A percentile compares a stretch with the other conserved stretches of the same genome.
phyloP scores from a whole-genome alignment of 2,113 vertebrate genomes.

The Panthera leo region DNA sequence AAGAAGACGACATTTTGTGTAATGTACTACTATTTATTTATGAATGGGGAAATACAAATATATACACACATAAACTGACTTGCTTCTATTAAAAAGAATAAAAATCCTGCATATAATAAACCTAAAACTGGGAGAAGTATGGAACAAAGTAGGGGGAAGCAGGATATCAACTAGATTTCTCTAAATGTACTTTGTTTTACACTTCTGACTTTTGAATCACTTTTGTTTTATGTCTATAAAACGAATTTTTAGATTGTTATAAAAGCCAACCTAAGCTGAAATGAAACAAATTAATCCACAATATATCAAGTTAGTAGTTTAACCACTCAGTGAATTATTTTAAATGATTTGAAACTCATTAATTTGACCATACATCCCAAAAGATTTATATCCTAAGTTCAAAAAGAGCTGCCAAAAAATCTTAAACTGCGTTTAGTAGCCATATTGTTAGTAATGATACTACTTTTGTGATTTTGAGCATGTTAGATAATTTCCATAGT shows the following conservation, averaged over 20 bases:
- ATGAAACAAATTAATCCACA: not conserved
- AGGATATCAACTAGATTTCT: not conserved
- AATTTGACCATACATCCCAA: not conserved
- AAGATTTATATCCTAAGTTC: not conserved
- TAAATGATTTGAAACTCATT: not conserved
- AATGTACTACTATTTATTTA: not conserved
- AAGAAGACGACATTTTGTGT: not conserved
- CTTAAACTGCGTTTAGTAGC: not conserved
- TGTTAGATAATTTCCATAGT: not conserved
- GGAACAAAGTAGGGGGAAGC: not conserved
- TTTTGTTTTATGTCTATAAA: not conserved
- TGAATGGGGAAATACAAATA: not conserved
- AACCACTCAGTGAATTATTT: not conserved
- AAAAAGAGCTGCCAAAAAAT: constrained; percentile 5
- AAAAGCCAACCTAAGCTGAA: not conserved
- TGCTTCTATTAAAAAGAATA: not conserved
- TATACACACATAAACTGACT: not conserved
- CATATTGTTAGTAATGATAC: not conserved
- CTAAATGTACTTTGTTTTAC: not conserved
- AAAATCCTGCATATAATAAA: not conserved
- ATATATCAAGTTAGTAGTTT: not conserved
- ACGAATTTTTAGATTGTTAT: not conserved
- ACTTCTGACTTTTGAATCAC: not conserved
- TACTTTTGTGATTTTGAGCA: not conserved
- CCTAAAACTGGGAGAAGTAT: not conserved